Conservation (phyloP, 2,888 invertebrate species). For the Plutella xylostella region DNA sequence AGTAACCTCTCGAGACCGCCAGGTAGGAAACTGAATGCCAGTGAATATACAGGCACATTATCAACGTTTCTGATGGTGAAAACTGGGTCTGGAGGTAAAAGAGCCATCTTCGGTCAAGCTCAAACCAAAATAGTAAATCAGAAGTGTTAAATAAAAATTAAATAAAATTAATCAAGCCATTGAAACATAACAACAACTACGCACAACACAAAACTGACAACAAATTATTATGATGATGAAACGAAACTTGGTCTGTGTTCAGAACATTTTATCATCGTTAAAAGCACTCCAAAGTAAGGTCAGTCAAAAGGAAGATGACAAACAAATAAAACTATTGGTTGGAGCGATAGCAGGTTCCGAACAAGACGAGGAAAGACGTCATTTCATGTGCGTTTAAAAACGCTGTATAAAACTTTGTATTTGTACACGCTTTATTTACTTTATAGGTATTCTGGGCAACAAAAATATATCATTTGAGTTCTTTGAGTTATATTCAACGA, state of each 20-base stretch:
- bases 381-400: too few species aligned
- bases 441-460: too few species aligned
- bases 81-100: slow-evolving; percentile 82
- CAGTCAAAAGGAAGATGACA: too few species aligned
- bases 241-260: neutral
- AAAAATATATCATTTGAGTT: too few species aligned
- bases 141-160: slow-evolving; percentile 44
- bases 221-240: slow-evolving; percentile 15
- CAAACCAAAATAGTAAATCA: slow-evolving; percentile 53
- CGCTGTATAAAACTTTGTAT: too few species aligned
- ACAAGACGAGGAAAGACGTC: too few species aligned
- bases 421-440: too few species aligned
- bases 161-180: slow-evolving; percentile 66
- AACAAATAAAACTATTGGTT: too few species aligned
- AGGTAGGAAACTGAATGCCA: slow-evolving; percentile 75
- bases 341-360: too few species aligned
- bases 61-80: slow-evolving; percentile 77
- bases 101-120: slow-evolving; percentile 74
- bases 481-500: too few species aligned
- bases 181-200: slow-evolving; percentile 63
- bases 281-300: too few species aligned
- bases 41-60: slow-evolving; percentile 78
- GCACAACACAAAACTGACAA: slow-evolving; percentile 69
- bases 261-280: too few species aligned
- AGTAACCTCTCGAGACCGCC: slow-evolving; percentile 74